A percentile compares a stretch with the other conserved stretches of the same genome.
phyloP scores from a whole-genome alignment of 2,888 invertebrate species.

The Laspeyria flexula region DNA sequence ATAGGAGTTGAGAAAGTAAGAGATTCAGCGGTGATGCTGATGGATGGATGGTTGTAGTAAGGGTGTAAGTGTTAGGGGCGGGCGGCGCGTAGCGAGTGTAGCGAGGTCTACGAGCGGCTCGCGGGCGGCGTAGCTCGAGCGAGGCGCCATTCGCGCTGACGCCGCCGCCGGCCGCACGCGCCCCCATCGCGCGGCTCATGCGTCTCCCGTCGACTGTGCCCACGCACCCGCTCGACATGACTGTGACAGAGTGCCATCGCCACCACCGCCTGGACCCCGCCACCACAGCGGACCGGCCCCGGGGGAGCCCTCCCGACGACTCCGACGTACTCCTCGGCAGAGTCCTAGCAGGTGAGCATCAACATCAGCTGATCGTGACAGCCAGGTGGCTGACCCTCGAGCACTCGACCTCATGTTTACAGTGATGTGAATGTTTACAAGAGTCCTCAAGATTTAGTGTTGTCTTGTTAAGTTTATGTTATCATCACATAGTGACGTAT shows the following conservation, averaged over 20 bases:
- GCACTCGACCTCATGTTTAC: slow-evolving; percentile 39
- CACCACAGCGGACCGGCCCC: slow-evolving; percentile 45
- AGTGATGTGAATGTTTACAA: slow-evolving; percentile 43
- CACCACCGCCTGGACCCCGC: slow-evolving; percentile 58
- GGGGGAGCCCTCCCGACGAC: slow-evolving; percentile 60
- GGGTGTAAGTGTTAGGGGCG: slow-evolving; percentile 61
- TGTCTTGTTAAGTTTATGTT: slow-evolving; percentile 35
- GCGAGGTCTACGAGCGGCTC: slow-evolving; percentile 60
- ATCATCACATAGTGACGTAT: slow-evolving; percentile 22
- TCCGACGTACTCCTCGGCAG: slow-evolving; percentile 78
- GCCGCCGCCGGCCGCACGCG: slow-evolving; percentile 84
- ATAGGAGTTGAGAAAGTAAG: too few species aligned
- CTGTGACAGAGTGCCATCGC: slow-evolving; percentile 78
- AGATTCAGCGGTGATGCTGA: slow-evolving; percentile 17
- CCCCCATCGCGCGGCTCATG: slow-evolving; percentile 72
- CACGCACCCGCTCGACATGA: slow-evolving; percentile 63
- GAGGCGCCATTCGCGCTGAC: slow-evolving; percentile 79
- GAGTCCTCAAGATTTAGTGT: slow-evolving; percentile 22
- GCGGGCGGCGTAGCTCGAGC: slow-evolving; percentile 73
- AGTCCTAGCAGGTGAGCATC: slow-evolving; percentile 76
- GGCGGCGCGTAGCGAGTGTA: slow-evolving; percentile 61
- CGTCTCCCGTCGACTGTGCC: slow-evolving; percentile 62
- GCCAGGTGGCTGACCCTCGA: slow-evolving; percentile 13
- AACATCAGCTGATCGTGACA: slow-evolving; percentile 63
- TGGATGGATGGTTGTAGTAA: too few species aligned